phyloP scores from a whole-genome alignment of 2,888 invertebrate species.

The Noctua janthe region DNA sequence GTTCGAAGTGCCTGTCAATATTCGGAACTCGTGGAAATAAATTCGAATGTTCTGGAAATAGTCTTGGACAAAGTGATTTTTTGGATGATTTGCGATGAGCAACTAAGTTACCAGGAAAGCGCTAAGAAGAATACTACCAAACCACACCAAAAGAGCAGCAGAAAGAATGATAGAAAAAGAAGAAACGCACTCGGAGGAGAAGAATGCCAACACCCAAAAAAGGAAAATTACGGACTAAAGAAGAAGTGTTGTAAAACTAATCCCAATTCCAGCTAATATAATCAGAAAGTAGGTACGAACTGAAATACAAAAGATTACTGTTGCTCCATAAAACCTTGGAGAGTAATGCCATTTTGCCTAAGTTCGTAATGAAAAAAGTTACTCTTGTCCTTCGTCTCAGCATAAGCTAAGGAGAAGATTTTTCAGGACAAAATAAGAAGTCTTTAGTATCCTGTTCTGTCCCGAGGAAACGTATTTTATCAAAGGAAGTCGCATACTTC shows the following conservation, averaged over 20 bases:
- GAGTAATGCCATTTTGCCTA: slow-evolving; percentile 10
- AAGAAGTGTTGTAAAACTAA: slow-evolving; percentile 22
- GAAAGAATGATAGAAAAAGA: slow-evolving; percentile 7
- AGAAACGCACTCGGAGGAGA: slow-evolving; percentile 4
- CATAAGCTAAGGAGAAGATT: slow-evolving; percentile 1
- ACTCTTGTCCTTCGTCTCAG: slow-evolving; percentile 5
- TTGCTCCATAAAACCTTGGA: slow-evolving; percentile 14
- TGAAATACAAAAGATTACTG: slow-evolving; percentile 35
- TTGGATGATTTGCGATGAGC: slow-evolving; percentile 16
- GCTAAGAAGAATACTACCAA: slow-evolving; percentile 22
- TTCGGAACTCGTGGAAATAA: not conserved
- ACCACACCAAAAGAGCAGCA: slow-evolving; percentile 38
- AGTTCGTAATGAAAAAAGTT: slow-evolving; percentile 41
- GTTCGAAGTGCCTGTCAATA: not conserved
- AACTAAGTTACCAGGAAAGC: slow-evolving; percentile 1
- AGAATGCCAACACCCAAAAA: slow-evolving; percentile 37
- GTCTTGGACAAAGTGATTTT: slow-evolving; percentile 23
- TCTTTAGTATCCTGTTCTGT: slow-evolving; percentile 7
- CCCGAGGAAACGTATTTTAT: slow-evolving; percentile 11
- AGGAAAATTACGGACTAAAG: slow-evolving; percentile 7
- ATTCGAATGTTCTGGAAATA: slow-evolving; percentile 48
- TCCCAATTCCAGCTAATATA: slow-evolving; percentile 16
- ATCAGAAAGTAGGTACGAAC: slow-evolving; percentile 25
- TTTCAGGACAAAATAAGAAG: slow-evolving; percentile 2
- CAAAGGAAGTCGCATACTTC: slow-evolving; percentile 27